Evolutionary conservation across 2,797 vertebrate genomes (phyloP), one percentile per base, ranked within the genome.

Genomic region (Chaetophractus vellerosus): DNA sequence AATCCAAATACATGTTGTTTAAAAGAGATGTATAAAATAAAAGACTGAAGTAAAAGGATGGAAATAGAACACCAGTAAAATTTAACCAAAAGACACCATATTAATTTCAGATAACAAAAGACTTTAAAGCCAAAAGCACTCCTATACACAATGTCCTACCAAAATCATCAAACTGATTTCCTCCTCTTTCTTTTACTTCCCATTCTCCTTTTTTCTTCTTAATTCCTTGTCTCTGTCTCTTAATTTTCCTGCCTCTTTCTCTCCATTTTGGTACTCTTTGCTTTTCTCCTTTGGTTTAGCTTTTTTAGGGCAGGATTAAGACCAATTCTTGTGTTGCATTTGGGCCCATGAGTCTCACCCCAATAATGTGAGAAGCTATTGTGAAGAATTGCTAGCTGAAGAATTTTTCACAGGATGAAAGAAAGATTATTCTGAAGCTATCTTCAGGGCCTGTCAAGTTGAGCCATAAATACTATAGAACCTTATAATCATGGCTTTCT

Each of bases 401-500:
- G 19, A 76, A 59, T 71, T 85, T 63, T 80, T 83, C 28, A 9
- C 45, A 86, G 52, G 6, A 69, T 66, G 82, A 93, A 82, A 69
- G 19, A 72, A 75, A 91, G 63, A 74, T 64, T 69, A 61, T 74
- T 52, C 31, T 61, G 50, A 5, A 24, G 5, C 21, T 75, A 48
- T 33, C 8, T 74, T 82, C 50, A 84, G 64, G 18, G 6, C 14
- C 26, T 68, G 33, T 38, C 50, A 18, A 1, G 69, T 90, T 80
- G n/a, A 68, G 50, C 24, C 72, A 75, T 16, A 45, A 61, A 64
- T 90, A 84, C 48, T 74, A 28, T 10, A 71, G 71, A 95, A 48
- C 23, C 61, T n/a, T 4, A 71, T 36, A 52, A 33, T 68, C n/a
- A 63, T 75, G 74, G 66, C 19, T 93, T 91, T 72, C 6, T 68